A percentile compares a stretch with the other conserved stretches of the same genome.
These are phyloP conservation scores for Astreopora myriophthalma DNA, from an alignment of 64 coral and sea anemone species.

Conservation along the genomic window DNA sequence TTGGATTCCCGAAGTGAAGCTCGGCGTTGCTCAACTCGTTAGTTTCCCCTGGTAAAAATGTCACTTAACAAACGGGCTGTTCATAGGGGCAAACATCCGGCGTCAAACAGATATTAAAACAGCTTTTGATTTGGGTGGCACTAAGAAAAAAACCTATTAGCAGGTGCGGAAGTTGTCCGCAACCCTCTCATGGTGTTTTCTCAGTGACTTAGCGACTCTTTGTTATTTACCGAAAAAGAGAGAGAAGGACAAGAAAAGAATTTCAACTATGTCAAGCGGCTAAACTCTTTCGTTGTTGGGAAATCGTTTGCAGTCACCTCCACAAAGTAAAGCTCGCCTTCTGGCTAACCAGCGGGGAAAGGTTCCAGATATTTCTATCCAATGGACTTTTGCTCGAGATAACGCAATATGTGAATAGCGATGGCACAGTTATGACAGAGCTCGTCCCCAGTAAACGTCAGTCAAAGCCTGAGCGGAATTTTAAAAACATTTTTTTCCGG, in stretches of 20 bases:
- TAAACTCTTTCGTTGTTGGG: neutral
- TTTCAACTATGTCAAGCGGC: slow-evolving; percentile 37
- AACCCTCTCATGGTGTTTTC: slow-evolving; percentile 7
- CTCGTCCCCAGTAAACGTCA: slow-evolving; percentile 1
- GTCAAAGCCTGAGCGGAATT: neutral
- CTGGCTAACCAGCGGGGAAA: neutral
- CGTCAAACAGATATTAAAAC: neutral
- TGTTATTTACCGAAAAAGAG: slow-evolving; percentile 41
- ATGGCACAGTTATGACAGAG: neutral
- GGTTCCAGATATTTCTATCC: neutral
- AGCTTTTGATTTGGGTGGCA: neutral
- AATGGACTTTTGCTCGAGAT: neutral
- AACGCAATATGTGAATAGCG: neutral
- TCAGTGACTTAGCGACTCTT: slow-evolving; percentile 27
- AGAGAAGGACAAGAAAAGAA: slow-evolving; percentile 19
- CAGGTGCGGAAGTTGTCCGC: neutral
- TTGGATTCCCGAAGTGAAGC: neutral
- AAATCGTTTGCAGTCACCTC: neutral
- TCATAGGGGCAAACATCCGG: neutral
- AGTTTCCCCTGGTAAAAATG: neutral
- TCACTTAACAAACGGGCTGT: neutral
- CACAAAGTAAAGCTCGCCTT: neutral
- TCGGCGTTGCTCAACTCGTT: neutral
- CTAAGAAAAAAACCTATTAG: neutral
- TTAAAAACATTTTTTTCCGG: slow-evolving; percentile 4